Conservation (phyloP, 2,888 invertebrate genomes). For the Sussaba pulchella region DNA sequence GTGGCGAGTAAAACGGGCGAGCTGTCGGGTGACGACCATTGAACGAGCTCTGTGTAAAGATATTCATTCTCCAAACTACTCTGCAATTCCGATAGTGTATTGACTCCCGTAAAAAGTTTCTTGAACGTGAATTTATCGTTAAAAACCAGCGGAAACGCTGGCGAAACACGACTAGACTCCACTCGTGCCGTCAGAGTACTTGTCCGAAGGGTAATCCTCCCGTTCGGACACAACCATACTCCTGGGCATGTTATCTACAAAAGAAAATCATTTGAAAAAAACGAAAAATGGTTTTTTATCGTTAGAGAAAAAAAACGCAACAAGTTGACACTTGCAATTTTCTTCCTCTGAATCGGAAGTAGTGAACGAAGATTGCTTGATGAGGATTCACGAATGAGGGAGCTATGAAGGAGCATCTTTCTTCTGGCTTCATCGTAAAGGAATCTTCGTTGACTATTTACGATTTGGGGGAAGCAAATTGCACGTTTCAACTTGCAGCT, state of each 20-base stretch:
- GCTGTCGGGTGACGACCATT: constrained; percentile 84
- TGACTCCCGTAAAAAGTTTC: constrained; percentile 85
- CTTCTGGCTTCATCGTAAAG: too few relatives aligned
- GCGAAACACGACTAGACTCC: constrained; percentile 88
- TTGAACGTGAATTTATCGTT: constrained; percentile 90
- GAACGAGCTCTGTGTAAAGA: constrained; percentile 88
- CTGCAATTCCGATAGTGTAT: constrained; percentile 84
- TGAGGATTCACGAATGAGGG: too few relatives aligned
- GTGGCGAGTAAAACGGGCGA: constrained; percentile 87
- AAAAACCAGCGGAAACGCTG: constrained; percentile 90
- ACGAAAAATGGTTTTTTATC: constrained; percentile 17
- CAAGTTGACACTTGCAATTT: too few relatives aligned
- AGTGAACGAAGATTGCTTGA: too few relatives aligned
- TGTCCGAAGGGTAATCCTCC: constrained; percentile 90
- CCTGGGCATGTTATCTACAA: constrained; percentile 93
- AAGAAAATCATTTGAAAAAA: constrained; percentile 26
- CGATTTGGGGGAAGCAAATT: too few relatives aligned
- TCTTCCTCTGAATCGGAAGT: too few relatives aligned
- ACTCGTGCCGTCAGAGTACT: constrained; percentile 89
- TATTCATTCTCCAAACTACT: constrained; percentile 86
- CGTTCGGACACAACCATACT: constrained; percentile 93
- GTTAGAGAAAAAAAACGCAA: too few relatives aligned
- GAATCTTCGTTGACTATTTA: too few relatives aligned
- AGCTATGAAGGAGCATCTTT: too few relatives aligned
- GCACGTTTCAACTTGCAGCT: too few relatives aligned